Evolutionary conservation across 2,113 vertebrate genomes (phyloP).

Genomic region (Hystrix cristata): DNA sequence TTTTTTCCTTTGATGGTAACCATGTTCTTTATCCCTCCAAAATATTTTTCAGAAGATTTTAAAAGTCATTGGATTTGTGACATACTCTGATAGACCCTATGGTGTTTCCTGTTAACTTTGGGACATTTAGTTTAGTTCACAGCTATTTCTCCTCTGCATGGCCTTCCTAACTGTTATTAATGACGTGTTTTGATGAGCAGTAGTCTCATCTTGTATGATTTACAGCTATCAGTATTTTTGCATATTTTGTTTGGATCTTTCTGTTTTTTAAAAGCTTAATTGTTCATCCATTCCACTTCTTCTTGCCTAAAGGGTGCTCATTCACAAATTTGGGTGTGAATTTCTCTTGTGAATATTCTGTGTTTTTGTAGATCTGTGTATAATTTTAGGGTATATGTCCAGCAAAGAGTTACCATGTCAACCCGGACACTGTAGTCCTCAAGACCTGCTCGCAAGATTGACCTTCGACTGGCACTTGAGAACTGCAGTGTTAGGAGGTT

Average conservation of each 20-base stretch:
- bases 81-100: not conserved
- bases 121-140: not conserved
- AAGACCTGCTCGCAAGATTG: not conserved
- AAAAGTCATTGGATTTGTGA: not conserved
- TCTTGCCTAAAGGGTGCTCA: not conserved
- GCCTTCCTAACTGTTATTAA: not conserved
- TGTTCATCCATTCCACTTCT: not conserved
- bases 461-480: not conserved
- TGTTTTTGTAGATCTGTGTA: conserved; percentile 1
- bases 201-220: not conserved
- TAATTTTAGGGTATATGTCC: not conserved
- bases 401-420: not conserved
- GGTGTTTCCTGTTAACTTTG: not conserved
- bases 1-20: not conserved
- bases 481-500: not conserved
- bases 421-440: not conserved
- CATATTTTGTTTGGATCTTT: not conserved
- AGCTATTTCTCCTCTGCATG: conserved; percentile 5
- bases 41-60: not conserved
- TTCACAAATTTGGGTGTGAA: not conserved
- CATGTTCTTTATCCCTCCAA: not conserved
- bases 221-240: not conserved
- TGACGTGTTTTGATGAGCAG: not conserved
- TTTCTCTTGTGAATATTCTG: not conserved
- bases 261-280: not conserved